A percentile compares a stretch with the other conserved stretches of the same genome.
Conservation (phyloP, 2,797 vertebrate genomes). For the Lagorchestes hirsutus region DNA sequence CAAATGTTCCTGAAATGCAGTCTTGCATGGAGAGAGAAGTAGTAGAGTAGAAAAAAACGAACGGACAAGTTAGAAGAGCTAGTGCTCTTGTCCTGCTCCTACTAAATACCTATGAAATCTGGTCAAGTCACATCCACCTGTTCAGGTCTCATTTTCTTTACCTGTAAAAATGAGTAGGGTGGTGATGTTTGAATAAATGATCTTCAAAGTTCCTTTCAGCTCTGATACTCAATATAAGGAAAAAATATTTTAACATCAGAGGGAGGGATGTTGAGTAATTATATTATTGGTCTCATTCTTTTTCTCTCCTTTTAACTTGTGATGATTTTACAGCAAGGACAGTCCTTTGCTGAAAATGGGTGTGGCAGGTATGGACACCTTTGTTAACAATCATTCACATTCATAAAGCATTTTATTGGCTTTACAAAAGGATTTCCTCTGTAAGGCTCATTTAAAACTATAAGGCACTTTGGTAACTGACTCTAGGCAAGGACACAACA, state of each 20-base stretch:
- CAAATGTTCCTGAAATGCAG: neutral
- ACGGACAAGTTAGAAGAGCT: neutral
- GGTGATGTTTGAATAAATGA: neutral
- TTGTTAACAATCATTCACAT: neutral
- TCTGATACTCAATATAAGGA: neutral
- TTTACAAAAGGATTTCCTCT: neutral
- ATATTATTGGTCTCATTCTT: neutral
- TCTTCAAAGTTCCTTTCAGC: neutral
- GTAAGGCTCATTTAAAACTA: neutral
- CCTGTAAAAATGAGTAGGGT: neutral
- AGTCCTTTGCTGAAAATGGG: neutral
- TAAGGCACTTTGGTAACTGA: neutral
- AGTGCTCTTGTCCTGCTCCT: neutral
- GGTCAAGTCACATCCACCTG: neutral
- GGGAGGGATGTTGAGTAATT: neutral
- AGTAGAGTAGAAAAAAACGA: neutral
- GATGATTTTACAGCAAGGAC: neutral
- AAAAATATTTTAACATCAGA: neutral
- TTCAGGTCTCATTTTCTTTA: neutral
- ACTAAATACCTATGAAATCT: neutral
- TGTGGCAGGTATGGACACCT: neutral
- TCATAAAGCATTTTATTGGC: neutral
- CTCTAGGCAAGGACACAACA: too few species aligned
- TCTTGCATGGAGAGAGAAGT: neutral
- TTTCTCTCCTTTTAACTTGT: neutral